Conservation (phyloP, 64 coral and sea anemone genomes). For the Pachyseris speciosa region DNA sequence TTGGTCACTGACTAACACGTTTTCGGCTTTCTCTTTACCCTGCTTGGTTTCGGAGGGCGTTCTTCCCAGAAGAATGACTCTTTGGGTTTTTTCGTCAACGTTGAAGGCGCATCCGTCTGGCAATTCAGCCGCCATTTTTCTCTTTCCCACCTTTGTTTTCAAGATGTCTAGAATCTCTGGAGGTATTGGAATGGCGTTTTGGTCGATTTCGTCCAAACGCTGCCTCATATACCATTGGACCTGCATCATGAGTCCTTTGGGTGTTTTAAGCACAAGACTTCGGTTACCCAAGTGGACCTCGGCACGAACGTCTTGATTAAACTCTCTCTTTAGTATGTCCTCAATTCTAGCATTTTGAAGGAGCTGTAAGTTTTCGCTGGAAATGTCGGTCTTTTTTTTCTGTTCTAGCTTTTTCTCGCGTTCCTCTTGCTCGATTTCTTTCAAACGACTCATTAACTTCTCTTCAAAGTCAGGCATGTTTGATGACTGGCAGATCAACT, state of each 20-base stretch:
- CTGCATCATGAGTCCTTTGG: not conserved
- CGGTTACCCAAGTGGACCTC: not conserved
- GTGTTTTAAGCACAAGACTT: constrained; percentile 11
- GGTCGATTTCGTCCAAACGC: constrained; percentile 24
- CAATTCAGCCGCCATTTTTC: constrained; percentile 7
- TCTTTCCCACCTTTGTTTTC: not conserved
- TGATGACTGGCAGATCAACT: not conserved
- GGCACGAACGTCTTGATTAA: constrained; percentile 1
- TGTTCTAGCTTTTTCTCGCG: constrained; percentile 22
- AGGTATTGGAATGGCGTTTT: not conserved
- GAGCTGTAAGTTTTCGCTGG: not conserved
- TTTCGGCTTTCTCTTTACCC: not conserved
- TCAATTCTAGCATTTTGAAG: constrained; percentile 2
- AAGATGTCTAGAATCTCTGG: constrained; percentile 29
- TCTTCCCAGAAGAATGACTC: not conserved
- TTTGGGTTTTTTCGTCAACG: not conserved
- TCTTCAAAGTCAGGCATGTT: constrained; percentile 16
- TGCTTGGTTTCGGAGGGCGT: not conserved
- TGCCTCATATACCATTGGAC: not conserved
- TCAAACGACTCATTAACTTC: not conserved
- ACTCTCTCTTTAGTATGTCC: not conserved
- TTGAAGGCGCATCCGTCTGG: constrained; percentile 12
- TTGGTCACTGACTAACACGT: not conserved
- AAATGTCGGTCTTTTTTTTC: not conserved
- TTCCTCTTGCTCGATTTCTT: not conserved